Evolutionary conservation across 2,797 vertebrate species (phyloP).

Genomic region (Tinamus major): DNA sequence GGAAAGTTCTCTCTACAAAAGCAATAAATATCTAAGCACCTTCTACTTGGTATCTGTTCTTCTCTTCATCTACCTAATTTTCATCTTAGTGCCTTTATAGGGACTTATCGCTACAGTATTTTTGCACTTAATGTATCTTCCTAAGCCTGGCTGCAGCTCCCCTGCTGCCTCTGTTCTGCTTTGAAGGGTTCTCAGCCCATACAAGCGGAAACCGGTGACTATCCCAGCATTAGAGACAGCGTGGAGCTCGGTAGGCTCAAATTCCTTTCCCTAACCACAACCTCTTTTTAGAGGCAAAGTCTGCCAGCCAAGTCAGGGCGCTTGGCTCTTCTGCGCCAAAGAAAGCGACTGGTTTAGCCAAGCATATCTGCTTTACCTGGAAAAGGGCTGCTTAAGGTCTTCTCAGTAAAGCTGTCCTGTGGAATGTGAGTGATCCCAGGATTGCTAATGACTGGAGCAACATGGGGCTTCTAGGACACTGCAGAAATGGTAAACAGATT

Average conservation of each 20-base stretch:
- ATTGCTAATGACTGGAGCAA: background rate
- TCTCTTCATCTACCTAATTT: background rate
- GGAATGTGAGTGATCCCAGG: background rate
- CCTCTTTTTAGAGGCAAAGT: background rate
- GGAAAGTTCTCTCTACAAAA: background rate
- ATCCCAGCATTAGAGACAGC: background rate
- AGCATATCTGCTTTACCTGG: conserved; percentile 36
- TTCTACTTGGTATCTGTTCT: background rate
- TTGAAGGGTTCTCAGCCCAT: background rate
- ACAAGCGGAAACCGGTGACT: background rate
- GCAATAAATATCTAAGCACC: background rate
- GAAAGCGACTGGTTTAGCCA: conserved; percentile 17
- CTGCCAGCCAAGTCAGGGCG: background rate
- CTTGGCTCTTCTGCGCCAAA: background rate
- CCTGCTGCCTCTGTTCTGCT: background rate
- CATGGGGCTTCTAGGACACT: background rate
- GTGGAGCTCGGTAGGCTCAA: background rate
- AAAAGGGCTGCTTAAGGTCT: background rate
- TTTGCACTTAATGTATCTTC: background rate
- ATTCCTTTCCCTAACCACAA: conserved; percentile 35
- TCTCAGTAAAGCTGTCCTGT: background rate
- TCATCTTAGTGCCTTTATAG: background rate
- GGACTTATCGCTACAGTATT: background rate
- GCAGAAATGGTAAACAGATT: background rate
- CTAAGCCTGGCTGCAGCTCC: background rate